Evolutionary conservation across 2,888 invertebrate species (phyloP), one percentile per base, ranked within the genome.

Genomic region (Allygus modestus): DNA sequence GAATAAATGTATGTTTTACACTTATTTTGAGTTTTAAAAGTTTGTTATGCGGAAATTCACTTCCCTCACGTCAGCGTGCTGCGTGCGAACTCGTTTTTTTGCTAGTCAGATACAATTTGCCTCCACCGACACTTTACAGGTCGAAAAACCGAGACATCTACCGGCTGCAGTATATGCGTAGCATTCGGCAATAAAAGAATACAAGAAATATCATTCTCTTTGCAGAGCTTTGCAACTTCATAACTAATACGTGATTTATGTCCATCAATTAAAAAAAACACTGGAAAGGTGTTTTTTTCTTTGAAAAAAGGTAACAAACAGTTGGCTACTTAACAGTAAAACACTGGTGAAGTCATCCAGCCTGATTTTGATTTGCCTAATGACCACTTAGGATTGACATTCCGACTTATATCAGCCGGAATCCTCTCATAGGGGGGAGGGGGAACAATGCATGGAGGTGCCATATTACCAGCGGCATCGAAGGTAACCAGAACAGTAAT

Each of bases 201-300:
- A 4, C 9, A 75, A 37, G 31, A 7, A 17, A 75, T 75, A 75
- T 37, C 75, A 37, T 75, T 75, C 2, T 75, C 41, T 75, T 75
- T 75, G 23, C 41, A 75, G 75, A 75, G 37, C 43, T n/a, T 37
- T 31, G 75, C 75, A 28, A 75, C 75, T 75, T 75, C 75, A 75
- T 75, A 75, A 41, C 33, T 75, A 31, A 75, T 75, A 37, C 31
- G n/a, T n/a, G 75, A 75, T 23, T 75, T 75, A 33, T 75, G 75
- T 5, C 75, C 75, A 75, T 75, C 54, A 54, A 54, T 54, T 54
- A 54, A 23, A 23, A 7, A 54, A 23, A 54, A 12, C 23, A 75
- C 75, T 75, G 75, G 84, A 84, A 61, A 43, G 84, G 77, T 51
- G 12, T 84, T 86, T 77, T 85, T 84, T 0, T 51, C 83, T 23